Evolutionary conservation across 1,140 invertebrate species (phyloP).

Genomic region (Mycetomoellerius zeteki): DNA sequence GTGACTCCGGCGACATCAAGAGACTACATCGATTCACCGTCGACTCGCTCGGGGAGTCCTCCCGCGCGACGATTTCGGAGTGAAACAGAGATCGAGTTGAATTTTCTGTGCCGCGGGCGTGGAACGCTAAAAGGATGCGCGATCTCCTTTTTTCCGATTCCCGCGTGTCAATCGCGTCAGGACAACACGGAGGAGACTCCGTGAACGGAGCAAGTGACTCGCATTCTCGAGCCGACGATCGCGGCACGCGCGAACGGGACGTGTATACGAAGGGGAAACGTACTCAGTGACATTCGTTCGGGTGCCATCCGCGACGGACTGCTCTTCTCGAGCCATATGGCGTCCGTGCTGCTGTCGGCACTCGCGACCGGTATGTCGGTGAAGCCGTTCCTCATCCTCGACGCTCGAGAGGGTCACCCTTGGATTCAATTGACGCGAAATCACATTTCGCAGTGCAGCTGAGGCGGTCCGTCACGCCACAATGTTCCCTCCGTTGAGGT

Average conservation of each 20-base stretch:
- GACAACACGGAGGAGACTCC: neutral
- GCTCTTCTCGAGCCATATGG: conserved; percentile 77
- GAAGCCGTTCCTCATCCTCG: conserved; percentile 74
- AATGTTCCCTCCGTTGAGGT: conserved; percentile 61
- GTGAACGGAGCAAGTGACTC: neutral
- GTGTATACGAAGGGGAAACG: conserved; percentile 34
- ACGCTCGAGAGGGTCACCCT: conserved; percentile 4
- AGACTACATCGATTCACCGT: too few relatives aligned
- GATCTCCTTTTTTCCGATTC: neutral
- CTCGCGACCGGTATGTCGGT: conserved; percentile 71
- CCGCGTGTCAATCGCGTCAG: too few relatives aligned
- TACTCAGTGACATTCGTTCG: conserved; percentile 73
- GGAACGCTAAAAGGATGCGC: neutral
- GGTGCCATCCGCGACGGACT: conserved; percentile 67
- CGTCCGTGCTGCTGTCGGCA: conserved; percentile 74
- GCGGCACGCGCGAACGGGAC: too few relatives aligned
- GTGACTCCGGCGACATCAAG: neutral
- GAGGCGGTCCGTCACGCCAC: conserved; percentile 27
- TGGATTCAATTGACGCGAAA: conserved; percentile 23
- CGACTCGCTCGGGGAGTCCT: too few relatives aligned
- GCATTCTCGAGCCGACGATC: too few relatives aligned
- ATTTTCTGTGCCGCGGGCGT: neutral
- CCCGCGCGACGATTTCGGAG: too few relatives aligned
- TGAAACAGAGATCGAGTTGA: neutral
- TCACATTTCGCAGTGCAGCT: conserved; percentile 65